phyloP scores from a whole-genome alignment of 2,888 invertebrate species.

The Lumbricus terrestris region DNA sequence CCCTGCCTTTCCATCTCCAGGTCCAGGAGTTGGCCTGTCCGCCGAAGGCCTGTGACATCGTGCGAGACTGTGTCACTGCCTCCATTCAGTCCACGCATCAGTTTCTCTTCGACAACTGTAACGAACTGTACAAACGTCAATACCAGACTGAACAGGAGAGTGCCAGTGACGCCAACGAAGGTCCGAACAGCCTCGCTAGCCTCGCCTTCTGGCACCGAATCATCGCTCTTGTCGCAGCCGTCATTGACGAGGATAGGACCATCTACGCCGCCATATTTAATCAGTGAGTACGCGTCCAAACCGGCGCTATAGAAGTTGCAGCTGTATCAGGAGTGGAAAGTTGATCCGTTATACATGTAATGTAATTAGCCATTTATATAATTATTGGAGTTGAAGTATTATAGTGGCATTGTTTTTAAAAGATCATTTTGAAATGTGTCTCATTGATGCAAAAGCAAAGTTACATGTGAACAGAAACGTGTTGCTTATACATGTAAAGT shows the following conservation, averaged over 20 bases:
- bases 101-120: conserved; percentile 97
- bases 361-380: background rate
- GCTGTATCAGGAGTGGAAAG: background rate
- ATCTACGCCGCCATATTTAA: conserved; percentile 96
- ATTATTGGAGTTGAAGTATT: background rate
- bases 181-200: conserved; percentile 76
- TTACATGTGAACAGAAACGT: no score
- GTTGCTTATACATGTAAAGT: no score
- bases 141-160: conserved; percentile 67
- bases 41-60: conserved; percentile 95
- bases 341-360: no score
- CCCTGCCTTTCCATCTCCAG: conserved; percentile 61
- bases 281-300: conserved; percentile 66
- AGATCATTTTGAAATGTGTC: background rate
- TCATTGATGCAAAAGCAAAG: no score
- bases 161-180: conserved; percentile 65
- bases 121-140: conserved; percentile 80
- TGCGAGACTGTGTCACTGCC: conserved; percentile 98
- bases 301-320: no score
- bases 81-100: conserved; percentile 98
- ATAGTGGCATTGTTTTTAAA: background rate
- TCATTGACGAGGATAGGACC: conserved; percentile 97
- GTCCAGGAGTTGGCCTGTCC: conserved; percentile 98
- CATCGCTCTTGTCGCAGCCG: conserved; percentile 92
- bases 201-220: conserved; percentile 98